These are phyloP conservation scores for Drosophila bipectinata DNA, from an alignment of 1,140 invertebrate species.

Conservation along the genomic window DNA sequence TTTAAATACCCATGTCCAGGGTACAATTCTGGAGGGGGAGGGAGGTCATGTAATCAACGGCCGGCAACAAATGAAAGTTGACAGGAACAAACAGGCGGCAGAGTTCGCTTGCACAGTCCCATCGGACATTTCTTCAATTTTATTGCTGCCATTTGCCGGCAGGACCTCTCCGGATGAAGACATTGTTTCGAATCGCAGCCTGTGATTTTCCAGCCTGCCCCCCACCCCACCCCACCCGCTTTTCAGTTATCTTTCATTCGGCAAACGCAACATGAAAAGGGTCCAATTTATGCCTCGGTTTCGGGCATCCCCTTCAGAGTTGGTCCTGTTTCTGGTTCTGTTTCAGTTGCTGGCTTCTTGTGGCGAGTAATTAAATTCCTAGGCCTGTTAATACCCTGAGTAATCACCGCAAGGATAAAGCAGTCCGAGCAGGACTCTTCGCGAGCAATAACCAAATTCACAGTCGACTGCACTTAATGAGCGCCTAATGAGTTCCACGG, in stretches of 20 bases:
- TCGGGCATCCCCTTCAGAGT: conserved; percentile 20
- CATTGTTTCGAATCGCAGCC: conserved; percentile 45
- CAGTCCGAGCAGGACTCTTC: conserved; percentile 25
- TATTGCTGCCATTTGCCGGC: conserved; percentile 53
- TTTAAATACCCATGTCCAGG: neutral
- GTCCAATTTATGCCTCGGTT: conserved; percentile 31
- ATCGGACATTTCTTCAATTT: conserved; percentile 59
- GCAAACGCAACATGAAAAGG: conserved; percentile 49
- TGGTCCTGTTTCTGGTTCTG: conserved; percentile 13
- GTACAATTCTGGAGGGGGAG: neutral
- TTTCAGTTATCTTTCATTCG: conserved; percentile 38
- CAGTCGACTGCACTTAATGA: conserved; percentile 63
- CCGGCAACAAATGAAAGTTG: conserved; percentile 67
- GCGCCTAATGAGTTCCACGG: conserved; percentile 56
- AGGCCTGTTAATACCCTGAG: conserved; percentile 43
- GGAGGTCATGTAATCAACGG: conserved; percentile 52
- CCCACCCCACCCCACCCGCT: neutral
- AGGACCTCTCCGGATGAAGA: conserved; percentile 37
- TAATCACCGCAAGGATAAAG: conserved; percentile 35
- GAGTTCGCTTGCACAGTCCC: conserved; percentile 16
- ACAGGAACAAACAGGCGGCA: conserved; percentile 55
- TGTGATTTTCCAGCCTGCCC: conserved; percentile 23
- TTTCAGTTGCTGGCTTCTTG: conserved; percentile 14
- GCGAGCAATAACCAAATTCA: conserved; percentile 46
- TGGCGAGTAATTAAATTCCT: conserved; percentile 50